Base-by-base conservation (phyloP, 2,113 vertebrate genomes). In the Malurus melanocephalus region DNA sequence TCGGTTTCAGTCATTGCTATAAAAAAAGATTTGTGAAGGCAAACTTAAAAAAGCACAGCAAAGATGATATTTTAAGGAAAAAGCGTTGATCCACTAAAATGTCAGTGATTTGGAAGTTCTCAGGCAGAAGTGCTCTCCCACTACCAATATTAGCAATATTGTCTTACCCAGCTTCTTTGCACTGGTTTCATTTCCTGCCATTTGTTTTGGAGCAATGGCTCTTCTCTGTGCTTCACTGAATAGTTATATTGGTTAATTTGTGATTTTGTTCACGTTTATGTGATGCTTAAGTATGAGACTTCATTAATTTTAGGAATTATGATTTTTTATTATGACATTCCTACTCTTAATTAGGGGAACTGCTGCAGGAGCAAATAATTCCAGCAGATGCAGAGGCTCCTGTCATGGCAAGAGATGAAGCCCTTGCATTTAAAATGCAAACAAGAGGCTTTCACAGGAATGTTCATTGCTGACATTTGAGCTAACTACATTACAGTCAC, bases 401-500 rank as follows among this genome's bases (percentile, higher is more conserved):
- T 64, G 26, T 81, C 65, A 53, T 89, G 35, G 53, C 11, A 72
- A 18, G 46, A 78, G 65, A 65, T 87, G 38, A 85, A 77, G 21
- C 48, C 27, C 55, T 95, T 35, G 15, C 9, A 45, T 78, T 91
- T 86, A 71, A 45, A 33, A 60, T 53, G 62, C 45, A 95, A 78
- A 66, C 38, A 85, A 30, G 33, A 53, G 61, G 14, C 15, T 67
- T 92, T 72, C 65, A 80, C 73, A 80, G 66, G 15, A 64, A 30
- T 55, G 17, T n/a, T 91, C 9, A 46, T 48, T 30, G 59, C 83
- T 79, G 73, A 76, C 38, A 61, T 90, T 72, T 80, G 53, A 92
- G 57, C 71, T 61, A 86, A 68, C 77, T 84, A 71, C 89, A 84
- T 84, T 93, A 72, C 66, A 40, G 69, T 88, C 86, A 80, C 59